Base-by-base conservation (phyloP, 2,113 vertebrate species). In the Petrocephalus zakoni region DNA sequence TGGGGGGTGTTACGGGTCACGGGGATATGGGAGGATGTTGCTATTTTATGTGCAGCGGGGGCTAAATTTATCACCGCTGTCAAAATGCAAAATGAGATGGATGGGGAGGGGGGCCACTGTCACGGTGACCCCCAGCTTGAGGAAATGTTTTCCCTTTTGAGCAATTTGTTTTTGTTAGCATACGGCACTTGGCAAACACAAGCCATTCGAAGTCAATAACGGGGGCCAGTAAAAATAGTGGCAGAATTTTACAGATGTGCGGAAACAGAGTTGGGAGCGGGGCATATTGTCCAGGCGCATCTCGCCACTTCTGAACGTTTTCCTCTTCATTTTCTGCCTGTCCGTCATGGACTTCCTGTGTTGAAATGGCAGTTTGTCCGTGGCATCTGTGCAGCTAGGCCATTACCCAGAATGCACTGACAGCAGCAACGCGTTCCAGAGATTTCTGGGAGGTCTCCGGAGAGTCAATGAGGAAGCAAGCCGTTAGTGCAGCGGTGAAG, bases 381-480 rank as follows among this genome's bases (percentile, higher is more conserved):
- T 21, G 52, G 25, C 6, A 15, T 85, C 19, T 61, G 29, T 29
- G 21, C 68, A 25, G 5, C 10, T 4, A 58, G 10, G 10, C 46
- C 56, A 49, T 55, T 92, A 88, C 88, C 86, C 87, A 88, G 34
- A 55, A 72, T 86, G 68, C 29, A 61, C 68, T 90, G 53, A 46
- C 86, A 42, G 42, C 58, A 56, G 72, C 82, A 91, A 88, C 91
- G 88, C 90, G 88, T 90, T 85, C 17, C 91, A 92, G 61, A 89
- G 81, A 92, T 93, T 94, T 92, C 88, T 91, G 92, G 91, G 90
- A 92, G 61, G 88, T 68, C 87, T 93, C 89, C 90, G 87, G 90
- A 92, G 92, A 91, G 89, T 90, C 83, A 88, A 91, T 95, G 92
- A 95, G 94, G 93, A 95, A 95, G 89, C 87, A 88, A 90, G 87